Evolutionary conservation across 2,888 invertebrate genomes (phyloP).

Genomic region (Papilio elwesi): DNA sequence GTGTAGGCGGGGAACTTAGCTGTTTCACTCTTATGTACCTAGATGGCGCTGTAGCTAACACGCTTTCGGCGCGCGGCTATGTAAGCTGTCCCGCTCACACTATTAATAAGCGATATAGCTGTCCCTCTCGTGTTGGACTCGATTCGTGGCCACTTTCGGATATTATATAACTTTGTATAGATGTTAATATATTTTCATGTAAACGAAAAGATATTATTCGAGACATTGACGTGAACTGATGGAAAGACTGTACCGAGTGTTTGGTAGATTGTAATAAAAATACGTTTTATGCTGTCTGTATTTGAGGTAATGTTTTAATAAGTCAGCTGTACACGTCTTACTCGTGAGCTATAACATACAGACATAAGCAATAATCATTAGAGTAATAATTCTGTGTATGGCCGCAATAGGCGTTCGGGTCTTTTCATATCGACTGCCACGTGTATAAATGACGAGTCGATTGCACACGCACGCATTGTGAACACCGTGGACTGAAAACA

Average conservation of each 20-base stretch:
- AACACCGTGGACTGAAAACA: background rate
- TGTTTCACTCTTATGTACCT: background rate
- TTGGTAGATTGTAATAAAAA: conserved; percentile 23
- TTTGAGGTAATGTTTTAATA: too few relatives aligned
- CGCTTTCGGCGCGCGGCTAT: background rate
- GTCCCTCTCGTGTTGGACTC: background rate
- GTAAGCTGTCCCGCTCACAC: background rate
- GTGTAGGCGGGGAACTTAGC: too few relatives aligned
- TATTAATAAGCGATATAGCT: background rate
- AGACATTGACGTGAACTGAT: conserved; percentile 46
- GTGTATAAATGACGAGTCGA: background rate
- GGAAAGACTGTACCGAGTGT: conserved; percentile 51
- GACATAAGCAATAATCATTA: background rate
- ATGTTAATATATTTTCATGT: conserved; percentile 28
- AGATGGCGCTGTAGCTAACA: background rate
- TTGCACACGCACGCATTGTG: too few relatives aligned
- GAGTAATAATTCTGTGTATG: background rate
- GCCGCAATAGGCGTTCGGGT: background rate
- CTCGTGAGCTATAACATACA: background rate
- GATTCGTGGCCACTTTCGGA: background rate
- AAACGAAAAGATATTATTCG: conserved; percentile 31
- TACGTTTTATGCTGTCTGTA: background rate
- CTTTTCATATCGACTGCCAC: conserved; percentile 26
- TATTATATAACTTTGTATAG: conserved; percentile 34
- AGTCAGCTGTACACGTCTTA: too few relatives aligned